Percentiles rank a stretch among this genome's conserved stretches.
These are phyloP conservation scores for Eupithecia subumbrata DNA, from an alignment of 2,888 invertebrate genomes.

Conservation along the genomic window DNA sequence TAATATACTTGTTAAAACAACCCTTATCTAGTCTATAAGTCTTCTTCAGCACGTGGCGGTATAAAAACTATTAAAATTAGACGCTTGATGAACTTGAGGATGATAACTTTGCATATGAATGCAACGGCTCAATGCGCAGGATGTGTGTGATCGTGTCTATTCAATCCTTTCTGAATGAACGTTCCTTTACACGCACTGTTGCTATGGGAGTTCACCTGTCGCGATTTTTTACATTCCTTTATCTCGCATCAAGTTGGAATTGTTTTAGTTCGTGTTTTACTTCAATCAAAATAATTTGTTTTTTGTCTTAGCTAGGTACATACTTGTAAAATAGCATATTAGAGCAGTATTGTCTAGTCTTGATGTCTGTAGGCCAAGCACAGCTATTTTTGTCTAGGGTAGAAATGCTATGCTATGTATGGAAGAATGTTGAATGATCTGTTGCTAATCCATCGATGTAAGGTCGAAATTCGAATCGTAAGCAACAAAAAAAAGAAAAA, in stretches of 20 bases:
- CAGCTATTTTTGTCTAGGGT: no score
- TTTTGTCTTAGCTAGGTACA: background rate
- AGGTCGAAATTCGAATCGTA: background rate
- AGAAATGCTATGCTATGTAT: no score
- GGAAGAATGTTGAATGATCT: no score
- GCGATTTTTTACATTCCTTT: slow-evolving; percentile 26
- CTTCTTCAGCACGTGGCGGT: slow-evolving; percentile 61
- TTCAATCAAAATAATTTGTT: background rate
- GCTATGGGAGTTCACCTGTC: slow-evolving; percentile 72
- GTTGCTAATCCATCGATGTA: background rate
- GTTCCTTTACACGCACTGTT: slow-evolving; percentile 55
- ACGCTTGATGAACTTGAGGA: slow-evolving; percentile 63
- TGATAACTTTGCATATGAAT: slow-evolving; percentile 81
- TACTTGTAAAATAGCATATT: no score
- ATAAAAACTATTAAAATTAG: slow-evolving; percentile 74
- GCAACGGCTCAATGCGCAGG: slow-evolving; percentile 69
- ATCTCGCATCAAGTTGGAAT: background rate
- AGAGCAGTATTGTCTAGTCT: no score
- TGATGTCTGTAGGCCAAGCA: no score
- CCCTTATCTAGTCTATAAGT: slow-evolving; percentile 77
- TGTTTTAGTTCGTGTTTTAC: background rate
- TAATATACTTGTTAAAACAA: slow-evolving; percentile 83
- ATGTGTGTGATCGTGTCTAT: slow-evolving; percentile 63
- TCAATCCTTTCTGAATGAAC: slow-evolving; percentile 60
- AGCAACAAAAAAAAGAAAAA: slow-evolving; percentile 7